phyloP scores from a whole-genome alignment of 1,140 invertebrate species.

The Laupala kohalensis region DNA sequence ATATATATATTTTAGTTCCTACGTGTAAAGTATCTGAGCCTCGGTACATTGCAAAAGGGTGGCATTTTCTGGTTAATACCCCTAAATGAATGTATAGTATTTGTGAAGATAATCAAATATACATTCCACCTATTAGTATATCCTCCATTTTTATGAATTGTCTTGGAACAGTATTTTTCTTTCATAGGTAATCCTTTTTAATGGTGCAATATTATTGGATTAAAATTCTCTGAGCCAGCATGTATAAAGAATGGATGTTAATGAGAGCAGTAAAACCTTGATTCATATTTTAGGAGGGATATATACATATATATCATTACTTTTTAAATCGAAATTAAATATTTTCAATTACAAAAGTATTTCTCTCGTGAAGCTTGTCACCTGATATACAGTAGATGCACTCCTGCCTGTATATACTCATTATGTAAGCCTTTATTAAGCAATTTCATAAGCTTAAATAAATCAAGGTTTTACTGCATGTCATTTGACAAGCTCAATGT shows the following conservation, averaged over 20 bases:
- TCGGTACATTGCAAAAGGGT: background rate
- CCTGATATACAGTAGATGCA: conserved; percentile 2
- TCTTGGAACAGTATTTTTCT: conserved; percentile 6
- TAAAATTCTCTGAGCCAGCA: conserved; percentile 15
- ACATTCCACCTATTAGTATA: conserved; percentile 17
- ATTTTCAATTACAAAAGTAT: background rate
- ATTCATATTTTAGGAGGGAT: background rate
- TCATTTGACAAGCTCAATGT: conserved; percentile 21
- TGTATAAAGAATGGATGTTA: conserved; percentile 18
- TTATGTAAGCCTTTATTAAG: background rate
- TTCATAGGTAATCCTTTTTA: background rate
- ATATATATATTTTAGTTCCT: background rate
- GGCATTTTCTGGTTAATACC: background rate
- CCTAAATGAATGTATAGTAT: background rate
- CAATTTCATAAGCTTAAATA: background rate
- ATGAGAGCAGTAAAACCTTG: background rate
- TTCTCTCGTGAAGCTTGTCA: background rate
- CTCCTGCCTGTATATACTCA: background rate
- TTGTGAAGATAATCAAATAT: conserved; percentile 8
- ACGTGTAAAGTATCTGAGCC: background rate
- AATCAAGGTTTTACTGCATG: background rate
- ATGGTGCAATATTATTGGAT: conserved; percentile 15
- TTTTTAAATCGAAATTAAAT: background rate
- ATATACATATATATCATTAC: conserved; percentile 4
- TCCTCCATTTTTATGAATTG: conserved; percentile 12